Base-by-base conservation (phyloP, 2,113 vertebrate genomes). In the Lampris megalopsis region DNA sequence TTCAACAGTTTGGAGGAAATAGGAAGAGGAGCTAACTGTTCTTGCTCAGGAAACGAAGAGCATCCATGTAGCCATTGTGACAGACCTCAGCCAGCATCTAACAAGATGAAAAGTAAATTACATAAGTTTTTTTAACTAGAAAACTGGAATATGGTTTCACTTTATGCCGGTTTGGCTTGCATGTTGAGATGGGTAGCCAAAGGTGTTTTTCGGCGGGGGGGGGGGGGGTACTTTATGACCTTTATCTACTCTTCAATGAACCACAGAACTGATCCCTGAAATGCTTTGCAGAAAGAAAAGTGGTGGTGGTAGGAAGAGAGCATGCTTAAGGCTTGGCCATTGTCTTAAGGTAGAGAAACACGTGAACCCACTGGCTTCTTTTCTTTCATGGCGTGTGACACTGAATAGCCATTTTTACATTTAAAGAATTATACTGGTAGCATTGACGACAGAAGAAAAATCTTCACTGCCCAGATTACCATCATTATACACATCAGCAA, bases 21-120 rank as follows among this genome's bases (percentile, higher is more conserved):
- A 60, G 52, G 35, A 65, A 56, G 63, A 47, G 3, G 9, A 68
- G 8, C 94, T 10, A 92, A 97, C 96, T 93, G 4, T 92, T 94
- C 72, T 95, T 85, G 81, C 85, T 92, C 80, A 98, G 82, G 92
- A 96, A 99, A 36, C 83, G 86, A 53, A 95, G 86, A 3, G 96
- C 89, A 1, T 98, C 97, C 63, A 85, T 81, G 86, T 97, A 97
- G 68, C 97, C 97, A 13, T 91, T 94, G 62, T 95, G 90, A 88
- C 95, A 98, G 66, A 97, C 91, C 71, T 97, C 95, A 73, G 89
- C 94, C 7, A 96, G 83, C 11, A 88, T 93, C 97, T 98, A 91
- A 42, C 64, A 82, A 84, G 11, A 11, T 36, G 1, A 65, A 65
- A 85, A 77, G 36, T 24, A 38, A 13, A 52, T 4, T 7, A 56